phyloP scores from a whole-genome alignment of 23 tunicate genomes.

The Corella eumyota region DNA sequence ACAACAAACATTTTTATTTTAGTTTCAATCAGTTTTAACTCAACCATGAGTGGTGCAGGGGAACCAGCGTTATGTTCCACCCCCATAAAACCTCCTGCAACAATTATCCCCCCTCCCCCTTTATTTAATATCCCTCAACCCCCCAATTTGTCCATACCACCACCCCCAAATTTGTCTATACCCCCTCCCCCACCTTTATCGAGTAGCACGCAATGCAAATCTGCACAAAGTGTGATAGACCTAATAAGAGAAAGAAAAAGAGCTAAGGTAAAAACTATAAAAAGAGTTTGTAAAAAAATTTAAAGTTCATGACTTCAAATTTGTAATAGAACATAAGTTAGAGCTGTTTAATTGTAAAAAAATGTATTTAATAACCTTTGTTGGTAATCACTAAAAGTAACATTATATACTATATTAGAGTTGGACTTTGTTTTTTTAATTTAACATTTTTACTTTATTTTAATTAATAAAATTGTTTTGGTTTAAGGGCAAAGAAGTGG shows the following conservation, averaged over 20 bases:
- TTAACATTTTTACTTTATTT: no score
- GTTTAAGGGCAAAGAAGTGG: no score
- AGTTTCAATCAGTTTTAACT: constrained; percentile 42
- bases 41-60: constrained; percentile 22
- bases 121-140: constrained; percentile 20
- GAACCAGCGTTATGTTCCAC: constrained; percentile 32
- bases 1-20: constrained; percentile 6
- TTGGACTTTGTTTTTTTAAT: no score
- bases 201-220: constrained; percentile 16
- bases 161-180: constrained; percentile 16
- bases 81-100: constrained; percentile 26
- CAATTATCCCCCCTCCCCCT: constrained; percentile 9
- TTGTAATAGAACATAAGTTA: no score
- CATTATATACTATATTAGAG: no score
- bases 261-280: constrained; percentile 12
- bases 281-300: neutral
- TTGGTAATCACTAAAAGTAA: no score
- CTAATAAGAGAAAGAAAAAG: constrained; percentile 50
- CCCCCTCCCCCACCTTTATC: constrained; percentile 36
- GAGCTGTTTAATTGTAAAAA: no score
- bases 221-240: constrained; percentile 17
- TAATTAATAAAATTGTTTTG: no score
- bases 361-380: no score
- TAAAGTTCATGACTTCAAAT: no score
- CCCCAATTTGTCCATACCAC: constrained; percentile 24